Evolutionary conservation across 2,888 invertebrate species (phyloP), one percentile per base, ranked within the genome.

Genomic region (Aproaerema taeniolella): DNA sequence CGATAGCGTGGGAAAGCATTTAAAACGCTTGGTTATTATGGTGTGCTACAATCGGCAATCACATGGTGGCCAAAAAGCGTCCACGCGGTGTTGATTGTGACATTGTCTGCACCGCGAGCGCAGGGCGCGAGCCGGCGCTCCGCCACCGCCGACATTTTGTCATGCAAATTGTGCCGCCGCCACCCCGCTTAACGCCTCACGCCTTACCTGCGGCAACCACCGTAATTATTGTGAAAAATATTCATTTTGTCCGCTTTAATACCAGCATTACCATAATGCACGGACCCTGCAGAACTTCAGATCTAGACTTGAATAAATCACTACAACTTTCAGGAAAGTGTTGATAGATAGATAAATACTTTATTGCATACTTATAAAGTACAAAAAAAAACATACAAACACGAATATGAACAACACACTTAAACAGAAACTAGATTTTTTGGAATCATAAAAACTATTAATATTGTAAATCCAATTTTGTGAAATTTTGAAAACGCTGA

Each of bases 21-120:
- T 53, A 55, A 58, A 65, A 60, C 56, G 44, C 47, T 69, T 72
- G 61, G 61, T 66, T 57, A 68, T 76, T 73, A 75, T 69, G 67
- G 64, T 56, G 55, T 54, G 58, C 67, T 67, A 82, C 85, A 86
- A 86, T 83, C 80, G 74, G 65, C 79, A 82, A 83, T 85, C 77
- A 82, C 68, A 73, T 67, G 60, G 66, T 74, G 71, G 61, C 74
- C 75, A 81, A 85, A 85, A 86, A 81, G 77, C 85, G 75, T 75
- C 76, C 72, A 76, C 79, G 80, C 80, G 79, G 68, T 74, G 83
- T 78, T 85, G 85, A 86, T 86, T 86, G 83, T 85, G 76, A 78
- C 74, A 86, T 86, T 86, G 86, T 86, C 74, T 67, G 58, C 68
- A 59, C 55, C 72, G 36, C 77, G 65, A 73, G 76, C 72, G 65